Evolutionary conservation across 1,140 invertebrate genomes (phyloP).

Genomic region (Agrypnia vestita): DNA sequence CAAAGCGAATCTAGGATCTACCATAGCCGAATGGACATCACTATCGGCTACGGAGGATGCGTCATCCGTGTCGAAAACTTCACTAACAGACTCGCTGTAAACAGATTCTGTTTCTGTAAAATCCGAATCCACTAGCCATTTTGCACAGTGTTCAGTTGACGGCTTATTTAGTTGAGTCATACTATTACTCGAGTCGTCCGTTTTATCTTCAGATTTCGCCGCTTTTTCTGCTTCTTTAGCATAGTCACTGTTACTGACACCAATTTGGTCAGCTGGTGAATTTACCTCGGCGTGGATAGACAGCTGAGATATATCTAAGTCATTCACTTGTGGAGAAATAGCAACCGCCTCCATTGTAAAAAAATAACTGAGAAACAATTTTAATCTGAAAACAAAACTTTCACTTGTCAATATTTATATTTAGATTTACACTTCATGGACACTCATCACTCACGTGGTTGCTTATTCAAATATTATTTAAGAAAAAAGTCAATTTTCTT

Average conservation of each 20-base stretch:
- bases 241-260: too few species aligned
- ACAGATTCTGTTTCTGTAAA: constrained; percentile 19
- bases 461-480: too few species aligned
- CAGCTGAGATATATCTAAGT: neutral
- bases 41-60: constrained; percentile 20
- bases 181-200: neutral
- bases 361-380: too few species aligned
- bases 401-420: too few species aligned
- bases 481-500: too few species aligned
- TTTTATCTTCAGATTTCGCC: constrained; percentile 5
- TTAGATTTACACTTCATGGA: too few species aligned
- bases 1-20: neutral
- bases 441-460: too few species aligned
- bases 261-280: too few species aligned
- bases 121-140: constrained; percentile 7
- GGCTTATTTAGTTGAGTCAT: neutral
- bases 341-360: too few species aligned
- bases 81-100: constrained; percentile 7
- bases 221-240: too few species aligned
- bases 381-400: too few species aligned
- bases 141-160: constrained; percentile 1
- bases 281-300: neutral
- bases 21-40: constrained; percentile 3
- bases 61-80: constrained; percentile 36
- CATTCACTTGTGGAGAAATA: neutral